phyloP scores from a whole-genome alignment of 2,888 invertebrate species.

The Mimachlamys varia region DNA sequence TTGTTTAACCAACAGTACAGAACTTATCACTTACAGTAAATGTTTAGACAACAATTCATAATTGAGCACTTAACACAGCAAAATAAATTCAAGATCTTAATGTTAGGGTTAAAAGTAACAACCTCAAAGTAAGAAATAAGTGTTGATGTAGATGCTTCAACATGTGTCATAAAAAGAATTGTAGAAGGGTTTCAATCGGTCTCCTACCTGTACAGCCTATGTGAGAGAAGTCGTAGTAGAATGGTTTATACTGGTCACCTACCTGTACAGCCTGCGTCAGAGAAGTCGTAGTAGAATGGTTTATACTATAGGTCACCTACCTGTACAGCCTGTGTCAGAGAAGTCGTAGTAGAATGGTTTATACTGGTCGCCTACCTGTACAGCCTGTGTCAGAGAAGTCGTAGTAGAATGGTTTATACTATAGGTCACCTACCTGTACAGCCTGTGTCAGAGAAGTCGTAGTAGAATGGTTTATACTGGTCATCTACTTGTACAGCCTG shows the following conservation, averaged over 20 bases:
- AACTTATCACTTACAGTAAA: no score
- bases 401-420: neutral
- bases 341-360: no score
- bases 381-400: no score
- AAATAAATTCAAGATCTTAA: neutral
- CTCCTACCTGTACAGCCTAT: no score
- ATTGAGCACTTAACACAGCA: neutral
- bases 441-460: slow-evolving; percentile 82
- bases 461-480: slow-evolving; percentile 82
- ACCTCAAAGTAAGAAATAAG: neutral
- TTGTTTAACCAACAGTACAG: neutral
- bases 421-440: slow-evolving; percentile 80
- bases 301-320: slow-evolving; percentile 83
- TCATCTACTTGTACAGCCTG: slow-evolving; percentile 74
- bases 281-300: slow-evolving; percentile 82
- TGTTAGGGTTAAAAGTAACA: neutral
- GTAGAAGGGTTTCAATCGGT: no score
- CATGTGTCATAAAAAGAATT: no score
- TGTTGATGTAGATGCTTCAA: no score
- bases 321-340: no score
- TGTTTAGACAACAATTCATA: neutral
- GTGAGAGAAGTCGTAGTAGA: no score
- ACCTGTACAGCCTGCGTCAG: slow-evolving; percentile 82
- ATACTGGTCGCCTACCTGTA: no score
- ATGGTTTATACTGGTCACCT: neutral